Conservation (phyloP, 2,113 vertebrate species). For the Dasyurus viverrinus region DNA sequence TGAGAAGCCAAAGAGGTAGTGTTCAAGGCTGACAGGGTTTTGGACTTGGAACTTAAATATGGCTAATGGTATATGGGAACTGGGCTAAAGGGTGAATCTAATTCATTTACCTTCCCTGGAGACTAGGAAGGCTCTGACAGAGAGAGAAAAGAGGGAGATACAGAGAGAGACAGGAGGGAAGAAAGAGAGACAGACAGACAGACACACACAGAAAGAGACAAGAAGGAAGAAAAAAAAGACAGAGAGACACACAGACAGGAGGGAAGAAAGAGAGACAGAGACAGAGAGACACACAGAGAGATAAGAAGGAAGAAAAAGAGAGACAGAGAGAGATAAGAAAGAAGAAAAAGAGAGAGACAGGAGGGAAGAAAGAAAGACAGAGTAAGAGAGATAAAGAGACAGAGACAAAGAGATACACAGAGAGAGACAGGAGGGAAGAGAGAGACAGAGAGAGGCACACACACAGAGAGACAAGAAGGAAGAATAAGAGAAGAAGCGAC, state of each 20-base stretch:
- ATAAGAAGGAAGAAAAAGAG: background rate
- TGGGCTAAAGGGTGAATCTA: background rate
- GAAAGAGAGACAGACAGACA: background rate
- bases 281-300: background rate
- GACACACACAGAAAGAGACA: background rate
- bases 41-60: background rate
- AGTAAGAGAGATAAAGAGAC: background rate
- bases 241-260: too few species aligned
- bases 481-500: too few species aligned
- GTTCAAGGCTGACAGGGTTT: background rate
- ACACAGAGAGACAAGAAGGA: too few species aligned
- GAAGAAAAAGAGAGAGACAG: too few species aligned
- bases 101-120: background rate
- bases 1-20: background rate
- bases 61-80: background rate
- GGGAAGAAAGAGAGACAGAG: too few species aligned
- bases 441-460: too few species aligned
- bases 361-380: background rate
- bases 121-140: background rate
- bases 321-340: background rate
- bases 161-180: too few species aligned
- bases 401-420: background rate
- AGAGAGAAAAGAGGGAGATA: background rate
- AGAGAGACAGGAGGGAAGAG: too few species aligned
- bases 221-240: background rate